phyloP scores from a whole-genome alignment of 2,888 invertebrate genomes.

The Tiphia femorata region DNA sequence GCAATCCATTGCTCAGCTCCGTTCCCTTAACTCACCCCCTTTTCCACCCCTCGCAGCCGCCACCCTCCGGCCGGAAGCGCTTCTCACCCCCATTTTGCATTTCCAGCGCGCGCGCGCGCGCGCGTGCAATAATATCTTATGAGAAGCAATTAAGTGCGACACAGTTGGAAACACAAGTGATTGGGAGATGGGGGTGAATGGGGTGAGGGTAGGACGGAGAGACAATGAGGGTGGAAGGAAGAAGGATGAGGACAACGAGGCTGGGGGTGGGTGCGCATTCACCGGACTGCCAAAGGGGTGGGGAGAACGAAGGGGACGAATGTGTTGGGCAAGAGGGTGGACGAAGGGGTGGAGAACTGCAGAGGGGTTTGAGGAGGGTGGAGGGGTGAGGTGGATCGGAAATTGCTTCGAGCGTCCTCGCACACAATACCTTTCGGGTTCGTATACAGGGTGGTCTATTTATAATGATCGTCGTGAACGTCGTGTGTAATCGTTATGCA shows the following conservation, averaged over 20 bases:
- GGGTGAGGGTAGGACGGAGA: not conserved
- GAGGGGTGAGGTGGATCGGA: slow-evolving; percentile 40
- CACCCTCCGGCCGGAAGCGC: not conserved
- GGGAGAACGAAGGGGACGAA: not conserved
- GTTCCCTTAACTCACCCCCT: too few relatives aligned
- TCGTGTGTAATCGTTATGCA: too few relatives aligned
- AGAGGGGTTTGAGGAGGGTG: slow-evolving; percentile 8
- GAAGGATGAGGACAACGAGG: not conserved
- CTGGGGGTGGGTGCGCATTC: not conserved
- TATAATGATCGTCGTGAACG: too few relatives aligned
- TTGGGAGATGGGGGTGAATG: slow-evolving; percentile 12
- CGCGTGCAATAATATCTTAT: slow-evolving; percentile 36
- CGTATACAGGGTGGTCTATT: slow-evolving; percentile 6
- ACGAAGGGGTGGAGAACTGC: not conserved
- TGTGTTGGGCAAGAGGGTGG: not conserved
- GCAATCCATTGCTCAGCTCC: too few relatives aligned
- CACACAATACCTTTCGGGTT: slow-evolving; percentile 31
- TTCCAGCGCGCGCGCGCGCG: not conserved
- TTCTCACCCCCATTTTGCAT: not conserved
- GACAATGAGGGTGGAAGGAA: slow-evolving; percentile 2
- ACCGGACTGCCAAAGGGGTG: not conserved
- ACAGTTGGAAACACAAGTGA: slow-evolving; percentile 32
- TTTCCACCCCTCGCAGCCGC: too few relatives aligned
- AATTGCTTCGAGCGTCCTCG: slow-evolving; percentile 45
- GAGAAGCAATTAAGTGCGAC: slow-evolving; percentile 42